These are phyloP conservation scores for Malaclemys terrapin DNA, from an alignment of 2,113 vertebrate species.

Conservation along the genomic window DNA sequence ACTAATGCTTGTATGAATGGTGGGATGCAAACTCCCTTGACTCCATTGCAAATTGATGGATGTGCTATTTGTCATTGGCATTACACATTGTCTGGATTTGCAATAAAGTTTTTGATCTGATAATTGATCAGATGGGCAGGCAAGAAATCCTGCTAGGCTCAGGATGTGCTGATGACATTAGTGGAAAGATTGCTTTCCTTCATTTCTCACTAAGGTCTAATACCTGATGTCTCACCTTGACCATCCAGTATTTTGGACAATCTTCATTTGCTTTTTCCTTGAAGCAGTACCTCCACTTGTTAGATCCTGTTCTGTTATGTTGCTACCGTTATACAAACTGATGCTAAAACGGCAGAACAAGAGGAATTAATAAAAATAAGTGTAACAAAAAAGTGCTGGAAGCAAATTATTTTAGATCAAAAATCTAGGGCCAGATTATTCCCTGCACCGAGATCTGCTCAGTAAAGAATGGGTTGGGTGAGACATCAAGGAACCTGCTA, in stretches of 20 bases:
- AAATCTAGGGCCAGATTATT: background rate
- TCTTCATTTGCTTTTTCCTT: background rate
- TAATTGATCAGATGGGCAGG: background rate
- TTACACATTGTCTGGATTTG: background rate
- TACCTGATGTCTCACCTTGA: background rate
- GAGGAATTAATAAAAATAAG: background rate
- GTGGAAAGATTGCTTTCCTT: background rate
- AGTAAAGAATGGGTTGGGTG: background rate
- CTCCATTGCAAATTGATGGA: background rate
- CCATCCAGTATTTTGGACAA: background rate
- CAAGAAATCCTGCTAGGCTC: background rate
- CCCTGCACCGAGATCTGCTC: background rate
- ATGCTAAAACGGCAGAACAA: background rate
- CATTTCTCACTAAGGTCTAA: background rate
- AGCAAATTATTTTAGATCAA: background rate
- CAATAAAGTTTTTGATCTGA: background rate
- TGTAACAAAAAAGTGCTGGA: background rate
- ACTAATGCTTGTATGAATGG: background rate
- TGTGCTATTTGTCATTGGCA: background rate
- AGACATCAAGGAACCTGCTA: background rate
- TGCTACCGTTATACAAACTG: background rate
- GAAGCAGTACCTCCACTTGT: background rate
- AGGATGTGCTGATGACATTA: background rate
- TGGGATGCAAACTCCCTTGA: accelerated
- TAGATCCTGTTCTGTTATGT: background rate